Evolutionary conservation across 2,797 vertebrate genomes (phyloP).

Genomic region (Onychomys leucogaster): DNA sequence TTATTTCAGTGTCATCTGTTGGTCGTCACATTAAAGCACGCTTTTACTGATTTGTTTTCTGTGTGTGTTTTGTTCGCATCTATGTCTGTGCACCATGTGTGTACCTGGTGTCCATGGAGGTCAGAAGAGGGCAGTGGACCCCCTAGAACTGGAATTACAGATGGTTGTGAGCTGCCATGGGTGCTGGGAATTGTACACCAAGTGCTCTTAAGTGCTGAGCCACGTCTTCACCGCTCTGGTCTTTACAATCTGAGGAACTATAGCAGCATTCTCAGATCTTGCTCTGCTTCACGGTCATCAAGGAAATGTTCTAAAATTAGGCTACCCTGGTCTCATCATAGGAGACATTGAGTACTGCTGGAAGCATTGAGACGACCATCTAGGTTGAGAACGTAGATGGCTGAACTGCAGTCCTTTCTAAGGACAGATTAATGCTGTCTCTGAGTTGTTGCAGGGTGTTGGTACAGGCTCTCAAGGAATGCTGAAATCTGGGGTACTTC

Average conservation of each 20-base stretch:
- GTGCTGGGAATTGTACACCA: neutral
- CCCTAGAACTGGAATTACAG: neutral
- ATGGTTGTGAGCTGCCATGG: neutral
- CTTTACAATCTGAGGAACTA: neutral
- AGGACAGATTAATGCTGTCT: neutral
- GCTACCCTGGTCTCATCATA: neutral
- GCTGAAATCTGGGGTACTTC: neutral
- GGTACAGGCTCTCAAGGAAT: neutral
- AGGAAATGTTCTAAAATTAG: neutral
- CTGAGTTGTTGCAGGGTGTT: neutral
- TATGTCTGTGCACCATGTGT: neutral
- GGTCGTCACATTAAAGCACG: neutral
- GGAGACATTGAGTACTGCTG: neutral
- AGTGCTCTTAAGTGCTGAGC: neutral
- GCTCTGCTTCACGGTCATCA: slow-evolving; percentile 8
- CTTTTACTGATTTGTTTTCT: slow-evolving; percentile 1
- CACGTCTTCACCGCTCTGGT: neutral
- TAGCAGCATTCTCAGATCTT: slow-evolving; percentile 10
- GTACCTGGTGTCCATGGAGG: neutral
- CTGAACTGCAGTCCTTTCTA: neutral
- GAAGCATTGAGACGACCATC: neutral
- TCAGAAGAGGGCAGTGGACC: neutral
- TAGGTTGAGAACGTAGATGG: neutral
- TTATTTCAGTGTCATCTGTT: neutral
- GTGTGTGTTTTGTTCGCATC: neutral